These are phyloP conservation scores for Ophion ellenae DNA, from an alignment of 2,888 invertebrate genomes.

Conservation along the genomic window DNA sequence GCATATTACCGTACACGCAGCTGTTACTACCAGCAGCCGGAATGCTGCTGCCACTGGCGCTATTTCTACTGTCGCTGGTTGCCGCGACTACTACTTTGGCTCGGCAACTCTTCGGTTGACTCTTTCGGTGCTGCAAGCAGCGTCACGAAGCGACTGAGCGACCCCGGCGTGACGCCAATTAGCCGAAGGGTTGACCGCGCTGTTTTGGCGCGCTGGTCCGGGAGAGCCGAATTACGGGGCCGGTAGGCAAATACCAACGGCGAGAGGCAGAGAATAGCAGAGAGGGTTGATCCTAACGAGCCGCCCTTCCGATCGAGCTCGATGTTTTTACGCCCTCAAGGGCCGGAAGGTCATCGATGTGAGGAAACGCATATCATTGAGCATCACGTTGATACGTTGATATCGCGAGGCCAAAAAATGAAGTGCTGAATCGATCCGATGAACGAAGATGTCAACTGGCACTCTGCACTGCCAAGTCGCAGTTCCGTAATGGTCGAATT, in stretches of 20 bases:
- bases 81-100: conserved; percentile 26
- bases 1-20: conserved; percentile 12
- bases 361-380: background rate
- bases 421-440: too few relatives aligned
- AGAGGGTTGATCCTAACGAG: conserved; percentile 7
- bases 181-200: conserved; percentile 76
- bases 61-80: background rate
- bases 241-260: conserved; percentile 62
- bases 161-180: conserved; percentile 76
- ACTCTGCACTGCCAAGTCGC: too few relatives aligned
- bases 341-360: background rate
- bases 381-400: too few relatives aligned
- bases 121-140: conserved; percentile 45
- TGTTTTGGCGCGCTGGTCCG: conserved; percentile 74
- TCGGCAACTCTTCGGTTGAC: conserved; percentile 42
- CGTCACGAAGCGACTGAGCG: conserved; percentile 71
- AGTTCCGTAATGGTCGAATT: too few relatives aligned
- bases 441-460: too few relatives aligned
- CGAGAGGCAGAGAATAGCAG: conserved; percentile 33
- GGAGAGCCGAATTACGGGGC: conserved; percentile 75
- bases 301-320: background rate
- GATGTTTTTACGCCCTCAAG: background rate
- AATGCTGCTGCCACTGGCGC: background rate
- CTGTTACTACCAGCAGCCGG: background rate
- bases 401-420: too few relatives aligned